These are phyloP conservation scores for Etheostoma perlongum DNA, from an alignment of 2,797 vertebrate species.

Conservation along the genomic window DNA sequence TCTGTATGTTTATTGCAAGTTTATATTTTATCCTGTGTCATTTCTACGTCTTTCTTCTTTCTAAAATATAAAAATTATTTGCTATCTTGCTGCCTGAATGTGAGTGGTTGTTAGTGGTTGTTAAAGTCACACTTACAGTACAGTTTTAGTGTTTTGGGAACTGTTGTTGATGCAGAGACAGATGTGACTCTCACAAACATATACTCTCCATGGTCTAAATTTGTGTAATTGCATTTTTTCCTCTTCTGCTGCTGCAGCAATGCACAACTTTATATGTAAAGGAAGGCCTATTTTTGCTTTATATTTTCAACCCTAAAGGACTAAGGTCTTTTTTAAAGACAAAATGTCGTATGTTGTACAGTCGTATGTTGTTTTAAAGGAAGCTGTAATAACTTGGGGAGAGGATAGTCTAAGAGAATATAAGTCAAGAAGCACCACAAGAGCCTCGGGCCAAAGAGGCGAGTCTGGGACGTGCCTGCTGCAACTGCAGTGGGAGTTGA, in stretches of 20 bases:
- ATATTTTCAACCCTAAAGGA: conserved; percentile 31
- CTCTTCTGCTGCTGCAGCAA: neutral
- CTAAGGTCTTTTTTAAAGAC: conserved; percentile 7
- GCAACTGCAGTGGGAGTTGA: conserved; percentile 21
- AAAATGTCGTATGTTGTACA: neutral
- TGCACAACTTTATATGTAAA: neutral
- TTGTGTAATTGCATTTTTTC: neutral
- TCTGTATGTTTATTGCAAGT: neutral
- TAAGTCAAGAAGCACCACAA: conserved; percentile 53
- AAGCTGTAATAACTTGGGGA: conserved; percentile 56
- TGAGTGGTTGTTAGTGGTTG: neutral
- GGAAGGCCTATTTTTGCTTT: conserved; percentile 18
- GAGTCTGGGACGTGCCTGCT: conserved; percentile 39
- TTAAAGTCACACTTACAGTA: neutral
- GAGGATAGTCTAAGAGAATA: conserved; percentile 43
- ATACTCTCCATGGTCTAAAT: neutral
- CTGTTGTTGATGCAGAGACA: neutral
- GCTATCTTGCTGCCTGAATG: neutral
- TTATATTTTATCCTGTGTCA: neutral
- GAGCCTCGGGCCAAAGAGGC: conserved; percentile 16
- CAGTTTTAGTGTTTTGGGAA: neutral
- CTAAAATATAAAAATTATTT: neutral
- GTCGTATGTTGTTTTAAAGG: conserved; percentile 29
- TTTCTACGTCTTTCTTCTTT: neutral
- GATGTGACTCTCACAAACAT: neutral